Evolutionary conservation across 1,140 invertebrate genomes (phyloP), one percentile per base, ranked within the genome.

Genomic region (Akabosia matsudoensis): DNA sequence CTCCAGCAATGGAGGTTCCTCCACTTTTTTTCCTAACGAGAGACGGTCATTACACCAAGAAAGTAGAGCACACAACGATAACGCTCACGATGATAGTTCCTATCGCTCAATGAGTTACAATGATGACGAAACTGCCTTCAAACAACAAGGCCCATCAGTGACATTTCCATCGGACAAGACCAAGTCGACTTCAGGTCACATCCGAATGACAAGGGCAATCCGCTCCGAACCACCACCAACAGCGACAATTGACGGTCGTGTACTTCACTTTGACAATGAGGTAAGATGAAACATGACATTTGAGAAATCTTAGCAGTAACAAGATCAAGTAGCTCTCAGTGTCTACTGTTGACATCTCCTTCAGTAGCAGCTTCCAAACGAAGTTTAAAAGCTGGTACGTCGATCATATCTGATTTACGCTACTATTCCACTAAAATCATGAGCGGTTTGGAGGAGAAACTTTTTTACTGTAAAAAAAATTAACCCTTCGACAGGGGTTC

Each of bases 171-270:
- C 7, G 61, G 61, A 67, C 61, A 30, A 7, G 61, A 67, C 61
- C 28, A 7, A 1, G 7, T 7, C 22, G 24, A 30, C 61, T 28
- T 30, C 61, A 30, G n/a, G 61, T 67, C 61, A 67, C 61, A 67
- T 67, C 61, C 61, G 61, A 28, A 67, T 67, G 61, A 67, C 61
- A 67, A 67, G 61, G 61, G 61, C 28, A 67, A 67, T 67, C 61
- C 61, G 61, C 61, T 13, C 61, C 28, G 26, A 67, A 67, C 61
- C 61, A 67, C 54, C 61, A 67, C 61, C 61, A 67, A 67, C 61
- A 67, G 61, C 61, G 31, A n/a, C 2, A 30, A 28, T 67, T 31
- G 61, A 67, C 61, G 61, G 61, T 67, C 61, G 61, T 67, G 28
- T 67, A 67, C 61, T 67, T 67, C 61, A 31, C 26, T 31, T 13